phyloP scores from a whole-genome alignment of 2,113 vertebrate genomes.

The Sceloporus undulatus region DNA sequence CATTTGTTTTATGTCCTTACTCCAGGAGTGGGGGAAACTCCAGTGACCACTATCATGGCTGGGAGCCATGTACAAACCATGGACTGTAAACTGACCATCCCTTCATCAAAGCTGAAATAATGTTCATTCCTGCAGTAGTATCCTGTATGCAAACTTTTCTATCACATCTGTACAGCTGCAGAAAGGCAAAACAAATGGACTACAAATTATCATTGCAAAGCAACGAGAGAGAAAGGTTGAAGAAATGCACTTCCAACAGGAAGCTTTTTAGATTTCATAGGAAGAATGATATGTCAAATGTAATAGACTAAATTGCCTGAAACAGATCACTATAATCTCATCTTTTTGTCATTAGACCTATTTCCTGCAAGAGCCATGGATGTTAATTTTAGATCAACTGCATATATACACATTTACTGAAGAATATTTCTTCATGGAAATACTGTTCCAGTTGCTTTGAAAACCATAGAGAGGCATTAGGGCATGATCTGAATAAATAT shows the following conservation, averaged over 20 bases:
- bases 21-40: too few species aligned
- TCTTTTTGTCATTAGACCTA: slow-evolving; percentile 35
- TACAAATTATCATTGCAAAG: slow-evolving; percentile 15
- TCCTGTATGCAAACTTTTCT: neutral
- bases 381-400: slow-evolving; percentile 12
- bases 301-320: slow-evolving; percentile 55
- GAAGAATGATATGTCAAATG: slow-evolving; percentile 40
- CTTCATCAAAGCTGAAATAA: neutral
- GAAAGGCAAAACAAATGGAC: neutral
- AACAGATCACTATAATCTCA: slow-evolving; percentile 58
- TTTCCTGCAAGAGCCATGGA: slow-evolving; percentile 11
- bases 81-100: too few species aligned
- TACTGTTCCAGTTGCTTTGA: neutral
- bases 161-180: neutral
- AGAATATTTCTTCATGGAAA: slow-evolving; percentile 2
- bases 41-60: too few species aligned
- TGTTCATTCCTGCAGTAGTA: slow-evolving; percentile 23
- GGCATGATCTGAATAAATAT: neutral
- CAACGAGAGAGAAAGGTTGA: slow-evolving; percentile 29
- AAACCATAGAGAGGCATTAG: neutral
- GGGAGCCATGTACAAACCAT: too few species aligned
- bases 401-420: neutral
- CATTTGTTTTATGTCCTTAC: neutral
- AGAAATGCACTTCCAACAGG: neutral
- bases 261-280: slow-evolving; percentile 40